Evolutionary conservation across 2,888 invertebrate genomes (phyloP), one percentile per base, ranked within the genome.

Genomic region (Noctua janthina): DNA sequence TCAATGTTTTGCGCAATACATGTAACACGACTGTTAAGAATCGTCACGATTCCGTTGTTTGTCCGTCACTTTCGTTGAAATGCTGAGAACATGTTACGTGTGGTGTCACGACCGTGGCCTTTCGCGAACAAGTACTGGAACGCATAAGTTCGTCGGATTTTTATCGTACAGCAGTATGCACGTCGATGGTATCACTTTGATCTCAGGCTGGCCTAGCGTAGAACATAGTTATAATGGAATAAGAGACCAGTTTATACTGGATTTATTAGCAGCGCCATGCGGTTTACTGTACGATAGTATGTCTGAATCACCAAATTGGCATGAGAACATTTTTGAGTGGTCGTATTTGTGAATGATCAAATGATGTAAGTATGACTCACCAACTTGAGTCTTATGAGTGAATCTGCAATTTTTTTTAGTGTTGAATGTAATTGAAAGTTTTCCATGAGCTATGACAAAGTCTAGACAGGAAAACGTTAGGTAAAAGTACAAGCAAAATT

Each of bases 31-130:
- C 76, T 79, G 83, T 88, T 88, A 87, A 74, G n/a, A 81, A 77
- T 83, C 86, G 87, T 91, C 90, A 88, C 88, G 90, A 86, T 77
- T 85, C 62, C 51, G 77, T 87, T 88, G 92, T 92, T 92, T 89
- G 87, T 87, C 88, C 89, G 82, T 92, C 92, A 92, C 89, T 92
- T 92, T 91, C 88, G 84, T 87, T 87, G 68, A 81, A 85, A 69
- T 68, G 77, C 78, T 84, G 87, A 87, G 84, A 87, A 89, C 84
- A 88, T 79, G 85, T 86, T 89, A 91, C 90, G 90, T 92, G 90
- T 83, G 75, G 77, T 88, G 90, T 90, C 90, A 79, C 88, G 91
- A 79, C 92, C 93, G 79, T 93, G 93, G 92, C 91, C 93, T 92
- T 90, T 90, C 74, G 79, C 49, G 92, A 71, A 77, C 74, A 81